A percentile compares a stretch with the other conserved stretches of the same genome.
Conservation (phyloP, 1,140 invertebrate genomes). For the Cydia pomonella region DNA sequence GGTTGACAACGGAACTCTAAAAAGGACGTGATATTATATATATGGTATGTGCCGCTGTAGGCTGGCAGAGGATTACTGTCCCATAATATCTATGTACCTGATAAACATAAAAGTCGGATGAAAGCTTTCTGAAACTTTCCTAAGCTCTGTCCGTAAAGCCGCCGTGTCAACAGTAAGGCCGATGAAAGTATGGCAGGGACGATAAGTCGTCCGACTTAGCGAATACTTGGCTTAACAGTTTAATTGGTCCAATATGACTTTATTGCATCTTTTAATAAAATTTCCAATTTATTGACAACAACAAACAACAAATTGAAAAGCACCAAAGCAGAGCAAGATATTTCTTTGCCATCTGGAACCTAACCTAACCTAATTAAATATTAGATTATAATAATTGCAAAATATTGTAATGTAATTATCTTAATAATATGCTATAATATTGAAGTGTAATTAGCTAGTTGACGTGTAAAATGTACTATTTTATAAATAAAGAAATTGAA, state of each 20-base stretch:
- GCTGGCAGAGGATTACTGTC: neutral
- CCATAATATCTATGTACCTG: conserved; percentile 4
- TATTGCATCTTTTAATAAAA: neutral
- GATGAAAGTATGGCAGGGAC: conserved; percentile 17
- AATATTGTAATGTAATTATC: too few species aligned
- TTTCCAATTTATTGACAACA: neutral
- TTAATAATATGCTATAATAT: too few species aligned
- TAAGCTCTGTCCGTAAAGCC: conserved; percentile 30
- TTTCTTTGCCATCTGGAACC: neutral
- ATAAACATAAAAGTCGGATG: conserved; percentile 29
- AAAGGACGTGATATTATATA: neutral
- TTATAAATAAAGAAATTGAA: too few species aligned
- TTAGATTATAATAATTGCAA: too few species aligned
- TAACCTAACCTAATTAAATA: too few species aligned
- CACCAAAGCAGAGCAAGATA: neutral
- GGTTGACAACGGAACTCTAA: too few species aligned
- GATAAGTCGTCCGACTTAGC: conserved; percentile 27
- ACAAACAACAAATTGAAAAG: neutral
- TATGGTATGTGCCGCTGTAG: neutral
- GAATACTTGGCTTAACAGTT: neutral
- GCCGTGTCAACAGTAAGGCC: conserved; percentile 6
- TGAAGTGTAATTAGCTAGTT: too few species aligned
- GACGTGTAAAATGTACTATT: too few species aligned
- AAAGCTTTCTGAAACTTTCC: conserved; percentile 28
- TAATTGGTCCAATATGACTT: neutral